Conservation (phyloP, 1,140 invertebrate species). For the Euwallacea similis region DNA sequence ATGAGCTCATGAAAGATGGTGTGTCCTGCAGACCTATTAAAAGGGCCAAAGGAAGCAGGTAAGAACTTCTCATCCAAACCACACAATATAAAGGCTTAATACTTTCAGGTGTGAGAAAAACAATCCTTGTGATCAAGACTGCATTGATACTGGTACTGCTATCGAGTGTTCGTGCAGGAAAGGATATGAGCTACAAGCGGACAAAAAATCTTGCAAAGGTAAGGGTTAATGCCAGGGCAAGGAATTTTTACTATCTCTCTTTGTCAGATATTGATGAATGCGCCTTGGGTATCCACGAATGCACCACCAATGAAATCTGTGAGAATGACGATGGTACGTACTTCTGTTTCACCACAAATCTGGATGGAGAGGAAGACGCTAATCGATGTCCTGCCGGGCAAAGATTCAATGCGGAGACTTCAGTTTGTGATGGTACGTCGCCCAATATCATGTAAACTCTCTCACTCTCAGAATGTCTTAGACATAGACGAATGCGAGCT, state of each 20-base stretch:
- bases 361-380: slow-evolving; percentile 39
- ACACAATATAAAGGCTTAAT: not conserved
- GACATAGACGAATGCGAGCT: slow-evolving; percentile 70
- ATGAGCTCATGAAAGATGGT: slow-evolving; percentile 62
- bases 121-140: slow-evolving; percentile 70
- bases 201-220: slow-evolving; percentile 67
- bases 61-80: slow-evolving; percentile 8
- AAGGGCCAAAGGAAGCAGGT: slow-evolving; percentile 41
- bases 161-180: slow-evolving; percentile 67
- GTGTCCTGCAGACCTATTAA: slow-evolving; percentile 59
- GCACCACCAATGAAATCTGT: slow-evolving; percentile 51
- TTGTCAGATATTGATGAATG: slow-evolving; percentile 68
- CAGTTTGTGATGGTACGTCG: slow-evolving; percentile 68
- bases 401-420: slow-evolving; percentile 60
- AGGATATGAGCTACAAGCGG: slow-evolving; percentile 69
- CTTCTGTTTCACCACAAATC: slow-evolving; percentile 40
- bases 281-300: slow-evolving; percentile 60
- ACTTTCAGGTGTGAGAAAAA: slow-evolving; percentile 58
- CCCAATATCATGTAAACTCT: not conserved
- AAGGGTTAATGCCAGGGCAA: slow-evolving; percentile 24
- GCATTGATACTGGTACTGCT: slow-evolving; percentile 62
- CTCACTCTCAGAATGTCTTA: slow-evolving; percentile 46
- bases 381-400: slow-evolving; percentile 65
- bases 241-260: not conserved
- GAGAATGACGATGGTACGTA: slow-evolving; percentile 49